Percentiles rank a stretch among this genome's conserved stretches.
These are phyloP conservation scores for Celastrina argiolus DNA, from an alignment of 2,888 invertebrate genomes.

Conservation along the genomic window DNA sequence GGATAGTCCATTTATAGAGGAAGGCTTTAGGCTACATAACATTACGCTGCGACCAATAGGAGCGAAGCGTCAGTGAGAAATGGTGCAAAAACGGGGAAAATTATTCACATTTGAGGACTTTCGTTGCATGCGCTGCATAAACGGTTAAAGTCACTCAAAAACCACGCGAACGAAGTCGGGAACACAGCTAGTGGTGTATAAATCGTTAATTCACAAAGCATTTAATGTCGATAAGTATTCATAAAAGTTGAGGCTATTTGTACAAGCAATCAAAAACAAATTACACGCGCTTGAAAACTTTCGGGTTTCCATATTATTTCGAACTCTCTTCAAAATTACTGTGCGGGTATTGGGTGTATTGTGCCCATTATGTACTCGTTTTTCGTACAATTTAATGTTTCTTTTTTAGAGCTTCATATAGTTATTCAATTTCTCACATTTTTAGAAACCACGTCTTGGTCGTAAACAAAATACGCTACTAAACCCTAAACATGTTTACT, in stretches of 20 bases:
- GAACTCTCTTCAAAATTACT: neutral
- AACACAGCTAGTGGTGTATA: neutral
- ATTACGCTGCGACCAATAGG: no score
- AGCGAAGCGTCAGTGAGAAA: no score
- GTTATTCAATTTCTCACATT: neutral
- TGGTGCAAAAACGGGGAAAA: no score
- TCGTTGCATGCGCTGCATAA: no score
- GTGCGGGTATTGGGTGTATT: neutral
- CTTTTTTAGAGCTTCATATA: neutral
- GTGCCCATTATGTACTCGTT: neutral
- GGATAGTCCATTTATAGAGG: no score
- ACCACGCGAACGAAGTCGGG: no score
- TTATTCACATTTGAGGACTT: no score
- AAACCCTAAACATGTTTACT: no score
- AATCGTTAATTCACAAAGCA: neutral
- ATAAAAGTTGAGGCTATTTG: slow-evolving; percentile 6
- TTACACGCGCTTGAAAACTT: neutral
- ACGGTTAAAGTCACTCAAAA: no score
- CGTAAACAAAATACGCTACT: no score
- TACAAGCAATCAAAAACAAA: slow-evolving; percentile 11
- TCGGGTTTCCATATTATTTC: neutral
- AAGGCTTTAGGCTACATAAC: no score
- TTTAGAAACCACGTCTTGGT: neutral
- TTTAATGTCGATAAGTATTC: neutral
- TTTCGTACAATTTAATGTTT: neutral